These are phyloP conservation scores for Pollenia labialis DNA, from an alignment of 2,888 invertebrate species.

Conservation along the genomic window DNA sequence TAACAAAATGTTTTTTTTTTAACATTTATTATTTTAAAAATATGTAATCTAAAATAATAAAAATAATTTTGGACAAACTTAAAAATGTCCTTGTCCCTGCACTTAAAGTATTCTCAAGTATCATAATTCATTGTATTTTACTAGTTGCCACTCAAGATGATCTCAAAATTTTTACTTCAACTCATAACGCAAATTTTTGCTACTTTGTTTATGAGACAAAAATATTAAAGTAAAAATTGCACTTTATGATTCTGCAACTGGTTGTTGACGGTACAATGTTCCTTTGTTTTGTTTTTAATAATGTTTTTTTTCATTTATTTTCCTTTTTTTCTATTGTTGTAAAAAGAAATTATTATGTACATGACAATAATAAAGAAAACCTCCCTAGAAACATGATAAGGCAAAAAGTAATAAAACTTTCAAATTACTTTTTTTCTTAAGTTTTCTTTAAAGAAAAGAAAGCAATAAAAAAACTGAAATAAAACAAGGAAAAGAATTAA, in stretches of 20 bases:
- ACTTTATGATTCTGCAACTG: conserved; percentile 59
- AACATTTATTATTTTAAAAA: neutral
- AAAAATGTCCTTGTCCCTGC: neutral
- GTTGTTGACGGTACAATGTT: conserved; percentile 43
- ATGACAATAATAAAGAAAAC: conserved; percentile 72
- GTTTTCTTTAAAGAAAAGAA: conserved; percentile 42
- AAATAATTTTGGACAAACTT: conserved; percentile 16
- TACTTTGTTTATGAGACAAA: conserved; percentile 30
- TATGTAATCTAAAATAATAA: conserved; percentile 13
- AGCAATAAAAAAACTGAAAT: conserved; percentile 41
- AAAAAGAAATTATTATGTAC: conserved; percentile 70
- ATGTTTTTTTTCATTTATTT: conserved; percentile 19
- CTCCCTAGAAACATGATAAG: conserved; percentile 73
- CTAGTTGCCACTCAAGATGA: conserved; percentile 33
- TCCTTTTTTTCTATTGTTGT: conserved; percentile 42
- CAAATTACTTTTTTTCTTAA: conserved; percentile 74
- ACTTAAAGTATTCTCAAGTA: conserved; percentile 1
- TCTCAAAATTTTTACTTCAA: conserved; percentile 13
- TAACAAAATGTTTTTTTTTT: too few relatives aligned
- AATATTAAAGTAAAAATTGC: conserved; percentile 39
- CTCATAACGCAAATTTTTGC: conserved; percentile 26
- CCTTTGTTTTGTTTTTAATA: conserved; percentile 30
- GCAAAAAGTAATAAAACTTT: conserved; percentile 77
- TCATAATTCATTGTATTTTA: neutral
- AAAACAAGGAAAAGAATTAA: conserved; percentile 67